Evolutionary conservation across 2,797 vertebrate species (phyloP).

Genomic region (Triplophysa bombifrons): DNA sequence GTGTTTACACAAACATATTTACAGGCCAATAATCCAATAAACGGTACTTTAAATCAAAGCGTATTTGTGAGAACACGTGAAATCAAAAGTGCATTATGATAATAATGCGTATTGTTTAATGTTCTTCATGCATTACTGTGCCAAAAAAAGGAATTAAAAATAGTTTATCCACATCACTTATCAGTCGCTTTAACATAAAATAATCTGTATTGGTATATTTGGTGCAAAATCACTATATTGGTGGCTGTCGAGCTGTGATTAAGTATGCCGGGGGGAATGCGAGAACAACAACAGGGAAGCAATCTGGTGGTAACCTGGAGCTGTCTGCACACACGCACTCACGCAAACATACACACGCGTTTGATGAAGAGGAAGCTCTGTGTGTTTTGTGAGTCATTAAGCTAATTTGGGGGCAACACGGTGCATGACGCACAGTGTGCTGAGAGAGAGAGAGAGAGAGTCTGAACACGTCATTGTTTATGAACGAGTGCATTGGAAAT

Average conservation of each 20-base stretch:
- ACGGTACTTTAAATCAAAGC: too few species aligned
- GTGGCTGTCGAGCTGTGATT: slow-evolving; percentile 12
- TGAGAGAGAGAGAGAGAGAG: neutral
- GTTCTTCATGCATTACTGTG: too few species aligned
- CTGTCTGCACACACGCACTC: slow-evolving; percentile 14
- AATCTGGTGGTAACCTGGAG: slow-evolving; percentile 21
- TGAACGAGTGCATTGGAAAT: slow-evolving; percentile 5
- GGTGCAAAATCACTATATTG: neutral
- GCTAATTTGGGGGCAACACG: slow-evolving; percentile 39
- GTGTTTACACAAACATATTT: too few species aligned
- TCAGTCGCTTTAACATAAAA: neutral
- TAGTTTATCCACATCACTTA: too few species aligned
- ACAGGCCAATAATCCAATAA: too few species aligned
- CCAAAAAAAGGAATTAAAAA: too few species aligned
- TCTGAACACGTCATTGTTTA: neutral
- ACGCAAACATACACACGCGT: neutral
- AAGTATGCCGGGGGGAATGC: neutral
- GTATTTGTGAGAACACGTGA: too few species aligned
- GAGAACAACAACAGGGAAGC: slow-evolving; percentile 11
- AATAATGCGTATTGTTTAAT: too few species aligned
- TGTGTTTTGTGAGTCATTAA: slow-evolving; percentile 39
- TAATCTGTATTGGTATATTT: neutral
- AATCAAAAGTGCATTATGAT: too few species aligned
- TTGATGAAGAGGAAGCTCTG: slow-evolving; percentile 17
- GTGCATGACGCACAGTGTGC: neutral